Base-by-base conservation (phyloP, 2,888 invertebrate genomes). In the Conus canariensis region DNA sequence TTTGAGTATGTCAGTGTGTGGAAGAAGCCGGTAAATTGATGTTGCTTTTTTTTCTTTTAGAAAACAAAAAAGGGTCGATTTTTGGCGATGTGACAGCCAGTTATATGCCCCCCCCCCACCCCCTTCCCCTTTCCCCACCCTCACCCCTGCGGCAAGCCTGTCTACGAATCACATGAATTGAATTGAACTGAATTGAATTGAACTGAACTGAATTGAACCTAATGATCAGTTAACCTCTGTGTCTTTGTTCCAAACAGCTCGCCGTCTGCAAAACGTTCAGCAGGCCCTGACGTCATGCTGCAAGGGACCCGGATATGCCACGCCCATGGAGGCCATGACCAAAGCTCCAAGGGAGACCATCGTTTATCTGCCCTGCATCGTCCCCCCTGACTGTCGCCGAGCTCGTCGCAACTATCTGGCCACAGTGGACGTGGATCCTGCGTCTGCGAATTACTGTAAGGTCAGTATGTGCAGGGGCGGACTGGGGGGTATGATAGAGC, bases 341-440 rank as follows among this genome's bases (percentile, higher is more conserved):
- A 87, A 88, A 58, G 99, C 98, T 0, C 98, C 98, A 0, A 97
- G 97, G 87, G 99, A 99, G 95, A 97, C 98, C 95, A 96, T 99
- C 16, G 96, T 99, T 22, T 99, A 99, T 96, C 98, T 98, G n/a
- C 97, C 98, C 58, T 98, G 99, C 94, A 97, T 99, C 82, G 98
- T 98, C 94, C 94, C 94, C 19, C 93, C 94, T 64, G 92, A 92
- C 12, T 90, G 92, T 7, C 92, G 91, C 14, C 90, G 91, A 14
- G 97, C 97, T 0, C 98, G 98, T 95, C 97, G 98, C 4, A 99
- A 99, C 96, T 98, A 98, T 95, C 96, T 99, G 92, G 98, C 98
- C 22, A 99, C 99, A 0, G 97, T 99, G 0, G 99, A 99, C 95
- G 98, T 99, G 1, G 98, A 99, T 96, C 99, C 99, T 0, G 96